Evolutionary conservation across 1,140 invertebrate species (phyloP), one percentile per base, ranked within the genome.

Genomic region (Luehdorfia chinensis): DNA sequence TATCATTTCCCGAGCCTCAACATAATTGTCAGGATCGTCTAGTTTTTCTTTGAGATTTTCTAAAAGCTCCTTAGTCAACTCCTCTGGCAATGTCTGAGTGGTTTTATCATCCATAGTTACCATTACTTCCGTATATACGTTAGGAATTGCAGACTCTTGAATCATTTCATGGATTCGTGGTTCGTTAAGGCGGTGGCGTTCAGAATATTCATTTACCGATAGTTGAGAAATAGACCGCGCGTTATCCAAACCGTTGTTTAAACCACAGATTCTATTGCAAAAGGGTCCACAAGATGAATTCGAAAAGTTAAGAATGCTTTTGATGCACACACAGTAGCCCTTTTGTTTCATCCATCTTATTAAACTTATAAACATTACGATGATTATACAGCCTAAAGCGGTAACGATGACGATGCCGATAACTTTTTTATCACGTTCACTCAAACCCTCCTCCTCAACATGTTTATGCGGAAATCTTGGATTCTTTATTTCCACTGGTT

Each of bases 1-100:
- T 37, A 94, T 94, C 87, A 93, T 93, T 75, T 93, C 92, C 13
- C 91, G 87, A 1, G 93, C 93, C 61, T 94, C 91, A 28, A 91
- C 89, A 55, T 93, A 93, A 45, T 92, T 91, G 30, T 92, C 89
- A 0, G 93, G 93, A 66, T 93, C 91, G 48, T 93, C 91, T 1
- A 94, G 68, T 57, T 90, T 91, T 41, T 92, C 90, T 41, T 91
- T 87, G 1, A 95, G 81, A 43, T 90, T 90, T 57, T 90, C 90
- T 31, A 95, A 75, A 11, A 94, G 88, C 50, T 94, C 93, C 50
- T 92, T 90, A 0, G 93, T 94, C 18, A 94, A 64, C 70, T 94
- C 93, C 66, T 93, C 92, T 0, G 93, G 93, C 14, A 94, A 74
- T 0, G 92, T 93, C 67, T 93, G 92, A 1, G 91, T 92, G 1